Percentiles rank a stretch among this genome's conserved stretches.
These are phyloP conservation scores for Choristoneura fumiferana DNA, from an alignment of 1,140 invertebrate species.

Conservation along the genomic window DNA sequence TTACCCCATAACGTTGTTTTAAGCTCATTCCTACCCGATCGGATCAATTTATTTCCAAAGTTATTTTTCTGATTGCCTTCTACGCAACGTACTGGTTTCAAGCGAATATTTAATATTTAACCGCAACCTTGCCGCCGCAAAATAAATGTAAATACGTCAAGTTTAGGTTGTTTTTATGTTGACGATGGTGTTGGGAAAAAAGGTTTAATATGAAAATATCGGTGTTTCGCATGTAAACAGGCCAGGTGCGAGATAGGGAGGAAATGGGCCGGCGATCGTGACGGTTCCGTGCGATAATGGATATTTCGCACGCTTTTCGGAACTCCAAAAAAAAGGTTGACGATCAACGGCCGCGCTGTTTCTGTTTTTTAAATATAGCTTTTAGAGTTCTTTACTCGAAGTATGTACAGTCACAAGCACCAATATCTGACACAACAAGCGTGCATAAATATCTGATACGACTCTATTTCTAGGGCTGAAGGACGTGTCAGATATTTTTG, in stretches of 20 bases:
- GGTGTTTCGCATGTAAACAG: constrained; percentile 24
- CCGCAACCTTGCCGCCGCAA: not conserved
- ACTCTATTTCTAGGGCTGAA: too few species aligned
- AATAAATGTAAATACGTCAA: not conserved
- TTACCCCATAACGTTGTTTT: not conserved
- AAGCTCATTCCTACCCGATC: not conserved
- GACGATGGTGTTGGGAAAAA: constrained; percentile 9
- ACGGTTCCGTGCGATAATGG: constrained; percentile 4
- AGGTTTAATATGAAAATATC: constrained; percentile 35
- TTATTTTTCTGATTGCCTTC: constrained; percentile 14
- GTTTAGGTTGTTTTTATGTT: not conserved
- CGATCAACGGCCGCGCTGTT: not conserved
- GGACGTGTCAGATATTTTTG: too few species aligned
- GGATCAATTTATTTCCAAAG: constrained; percentile 7
- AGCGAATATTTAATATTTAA: not conserved
- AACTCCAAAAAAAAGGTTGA: constrained; percentile 3
- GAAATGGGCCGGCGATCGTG: constrained; percentile 25
- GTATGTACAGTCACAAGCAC: too few species aligned
- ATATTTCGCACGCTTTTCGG: not conserved
- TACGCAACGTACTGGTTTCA: constrained; percentile 16
- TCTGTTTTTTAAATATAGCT: too few species aligned
- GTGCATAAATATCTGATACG: too few species aligned
- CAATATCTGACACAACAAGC: too few species aligned
- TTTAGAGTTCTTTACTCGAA: too few species aligned
- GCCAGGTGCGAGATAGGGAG: constrained; percentile 33